Conservation (phyloP, 2,888 invertebrate genomes). For the Pinctada fucata region DNA sequence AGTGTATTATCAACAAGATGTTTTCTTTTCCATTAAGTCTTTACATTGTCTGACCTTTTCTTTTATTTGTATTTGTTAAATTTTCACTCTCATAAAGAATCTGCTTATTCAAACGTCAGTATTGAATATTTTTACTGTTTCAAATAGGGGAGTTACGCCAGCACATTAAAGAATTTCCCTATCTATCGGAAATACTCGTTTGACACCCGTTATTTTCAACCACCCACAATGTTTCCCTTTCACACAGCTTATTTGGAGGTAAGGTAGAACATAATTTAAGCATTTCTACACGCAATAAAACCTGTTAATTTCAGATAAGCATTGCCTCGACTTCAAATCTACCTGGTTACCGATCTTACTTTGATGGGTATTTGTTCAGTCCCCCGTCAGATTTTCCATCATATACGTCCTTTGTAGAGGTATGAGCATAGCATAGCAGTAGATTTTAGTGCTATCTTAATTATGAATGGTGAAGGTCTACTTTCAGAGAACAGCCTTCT, state of each 20-base stretch:
- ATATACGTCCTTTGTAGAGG: slow-evolving; percentile 73
- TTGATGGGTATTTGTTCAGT: slow-evolving; percentile 55
- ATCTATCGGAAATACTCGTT: slow-evolving; percentile 15
- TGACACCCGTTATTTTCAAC: slow-evolving; percentile 56
- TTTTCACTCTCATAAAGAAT: no score
- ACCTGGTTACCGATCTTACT: slow-evolving; percentile 18
- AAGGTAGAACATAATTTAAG: slow-evolving; percentile 5
- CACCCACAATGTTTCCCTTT: slow-evolving; percentile 69
- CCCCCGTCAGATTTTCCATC: slow-evolving; percentile 72
- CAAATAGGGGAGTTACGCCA: slow-evolving; percentile 20
- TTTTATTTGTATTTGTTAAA: no score
- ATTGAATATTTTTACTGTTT: not conserved
- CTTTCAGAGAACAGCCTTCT: no score
- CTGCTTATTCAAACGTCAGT: no score
- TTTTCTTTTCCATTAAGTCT: no score
- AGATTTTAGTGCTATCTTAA: no score
- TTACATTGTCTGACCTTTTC: no score
- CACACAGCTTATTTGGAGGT: slow-evolving; percentile 71
- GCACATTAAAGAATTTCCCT: slow-evolving; percentile 10
- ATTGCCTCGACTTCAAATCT: slow-evolving; percentile 16
- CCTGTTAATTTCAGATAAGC: slow-evolving; percentile 29
- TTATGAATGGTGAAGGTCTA: no score
- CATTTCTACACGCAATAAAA: no score
- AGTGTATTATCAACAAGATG: no score
- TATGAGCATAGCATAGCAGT: slow-evolving; percentile 32